Percentiles rank a stretch among this genome's conserved stretches.
Evolutionary conservation across 2,888 invertebrate species (phyloP).

Genomic region (Colletes collaris): DNA sequence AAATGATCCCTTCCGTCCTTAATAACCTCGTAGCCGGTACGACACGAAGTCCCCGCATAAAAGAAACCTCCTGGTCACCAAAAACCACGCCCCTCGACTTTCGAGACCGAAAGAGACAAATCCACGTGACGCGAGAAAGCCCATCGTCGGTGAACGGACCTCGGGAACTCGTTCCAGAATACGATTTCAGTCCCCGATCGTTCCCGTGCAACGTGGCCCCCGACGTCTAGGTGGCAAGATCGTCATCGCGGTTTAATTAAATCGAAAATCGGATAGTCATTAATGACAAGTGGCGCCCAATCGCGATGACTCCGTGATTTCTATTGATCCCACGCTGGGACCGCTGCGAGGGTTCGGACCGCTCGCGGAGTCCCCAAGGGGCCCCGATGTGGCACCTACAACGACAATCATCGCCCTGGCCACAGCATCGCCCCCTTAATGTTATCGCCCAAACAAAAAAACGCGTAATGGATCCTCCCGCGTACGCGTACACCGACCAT

Average conservation of each 20-base stretch:
- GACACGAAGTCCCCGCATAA: too few relatives aligned
- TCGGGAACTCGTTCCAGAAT: constrained; percentile 9
- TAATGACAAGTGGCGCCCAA: constrained; percentile 83
- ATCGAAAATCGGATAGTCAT: constrained; percentile 81
- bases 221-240: constrained; percentile 74
- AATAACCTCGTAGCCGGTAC: too few relatives aligned
- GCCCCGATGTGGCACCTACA: constrained; percentile 63
- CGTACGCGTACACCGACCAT: constrained; percentile 39
- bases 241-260: constrained; percentile 82
- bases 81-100: constrained; percentile 9
- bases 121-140: constrained; percentile 4
- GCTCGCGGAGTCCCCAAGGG: constrained; percentile 47
- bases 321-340: constrained; percentile 76
- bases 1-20: too few relatives aligned
- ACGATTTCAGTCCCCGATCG: background rate
- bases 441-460: constrained; percentile 68
- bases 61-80: background rate
- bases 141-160: background rate
- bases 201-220: background rate
- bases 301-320: constrained; percentile 81
- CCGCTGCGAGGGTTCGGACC: constrained; percentile 64
- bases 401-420: constrained; percentile 60
- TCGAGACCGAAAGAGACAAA: constrained; percentile 1
- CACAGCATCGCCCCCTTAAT: constrained; percentile 57
- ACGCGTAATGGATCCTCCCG: constrained; percentile 65